Evolutionary conservation across 2,888 invertebrate species (phyloP).

Genomic region (Hirtodrosophila histrioides): DNA sequence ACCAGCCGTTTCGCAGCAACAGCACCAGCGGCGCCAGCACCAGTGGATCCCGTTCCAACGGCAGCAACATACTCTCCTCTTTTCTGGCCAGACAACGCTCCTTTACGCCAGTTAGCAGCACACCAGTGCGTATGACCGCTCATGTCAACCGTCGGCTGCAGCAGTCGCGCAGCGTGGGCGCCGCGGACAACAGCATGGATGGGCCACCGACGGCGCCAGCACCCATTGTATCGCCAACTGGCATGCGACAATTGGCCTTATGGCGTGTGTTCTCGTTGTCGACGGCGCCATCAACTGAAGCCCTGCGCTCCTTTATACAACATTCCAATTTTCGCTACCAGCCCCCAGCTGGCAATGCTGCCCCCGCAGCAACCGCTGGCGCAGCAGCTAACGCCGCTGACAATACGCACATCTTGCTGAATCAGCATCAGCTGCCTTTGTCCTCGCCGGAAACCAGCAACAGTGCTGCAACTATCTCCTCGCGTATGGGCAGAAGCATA

Average conservation of each 20-base stretch:
- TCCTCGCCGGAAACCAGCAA: slow-evolving; percentile 25
- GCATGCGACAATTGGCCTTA: slow-evolving; percentile 57
- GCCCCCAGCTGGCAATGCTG: slow-evolving; percentile 36
- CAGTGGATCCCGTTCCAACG: slow-evolving; percentile 13
- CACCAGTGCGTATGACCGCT: slow-evolving; percentile 46
- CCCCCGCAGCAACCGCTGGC: slow-evolving; percentile 9
- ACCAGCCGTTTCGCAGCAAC: slow-evolving; percentile 28
- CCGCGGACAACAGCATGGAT: slow-evolving; percentile 40
- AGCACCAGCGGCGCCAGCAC: slow-evolving; percentile 27
- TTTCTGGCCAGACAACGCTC: slow-evolving; percentile 63
- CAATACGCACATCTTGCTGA: slow-evolving; percentile 55
- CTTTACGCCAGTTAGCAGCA: slow-evolving; percentile 51
- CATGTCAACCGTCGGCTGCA: slow-evolving; percentile 63
- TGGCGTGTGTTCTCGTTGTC: slow-evolving; percentile 81
- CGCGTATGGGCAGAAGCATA: slow-evolving; percentile 62
- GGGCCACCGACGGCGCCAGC: slow-evolving; percentile 22
- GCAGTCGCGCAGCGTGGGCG: slow-evolving; percentile 51
- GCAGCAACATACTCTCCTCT: slow-evolving; percentile 64
- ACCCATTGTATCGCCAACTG: slow-evolving; percentile 24
- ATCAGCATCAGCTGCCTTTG: slow-evolving; percentile 17
- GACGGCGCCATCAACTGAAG: slow-evolving; percentile 76
- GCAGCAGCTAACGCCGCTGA: slow-evolving; percentile 25
- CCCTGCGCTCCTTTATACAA: slow-evolving; percentile 78
- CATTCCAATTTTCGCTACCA: slow-evolving; percentile 76
- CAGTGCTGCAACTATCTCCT: slow-evolving; percentile 19